phyloP scores from a whole-genome alignment of 1,140 invertebrate species.

The Araneus ventricosus region DNA sequence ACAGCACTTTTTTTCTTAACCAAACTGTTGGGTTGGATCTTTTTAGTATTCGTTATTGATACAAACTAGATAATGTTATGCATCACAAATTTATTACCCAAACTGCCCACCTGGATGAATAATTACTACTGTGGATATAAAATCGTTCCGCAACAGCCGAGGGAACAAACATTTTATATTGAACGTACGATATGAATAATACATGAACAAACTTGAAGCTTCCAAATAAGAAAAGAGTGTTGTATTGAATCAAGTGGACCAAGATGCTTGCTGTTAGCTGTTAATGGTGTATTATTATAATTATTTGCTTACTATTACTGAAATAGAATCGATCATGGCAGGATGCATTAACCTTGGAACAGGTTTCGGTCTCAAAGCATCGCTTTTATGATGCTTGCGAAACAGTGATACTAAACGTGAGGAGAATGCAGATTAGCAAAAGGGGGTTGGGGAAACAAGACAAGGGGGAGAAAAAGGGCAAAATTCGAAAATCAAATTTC shows the following conservation, averaged over 20 bases:
- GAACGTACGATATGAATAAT: not conserved
- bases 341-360: too few relatives aligned
- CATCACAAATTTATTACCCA: conserved; percentile 13
- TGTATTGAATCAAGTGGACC: not conserved
- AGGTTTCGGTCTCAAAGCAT: too few relatives aligned
- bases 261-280: too few relatives aligned
- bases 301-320: too few relatives aligned
- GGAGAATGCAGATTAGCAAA: too few relatives aligned
- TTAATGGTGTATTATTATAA: too few relatives aligned
- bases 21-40: not conserved
- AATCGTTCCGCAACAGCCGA: not conserved
- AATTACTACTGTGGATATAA: not conserved
- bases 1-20: not conserved
- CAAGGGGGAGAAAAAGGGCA: too few relatives aligned
- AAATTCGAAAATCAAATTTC: too few relatives aligned
- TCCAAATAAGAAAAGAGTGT: not conserved
- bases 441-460: too few relatives aligned
- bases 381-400: too few relatives aligned
- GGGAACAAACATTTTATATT: not conserved
- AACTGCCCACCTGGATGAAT: not conserved
- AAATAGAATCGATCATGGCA: too few relatives aligned
- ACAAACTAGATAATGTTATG: conserved; percentile 20
- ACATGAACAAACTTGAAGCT: not conserved
- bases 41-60: not conserved
- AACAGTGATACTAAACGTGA: too few relatives aligned